Evolutionary conservation across 1,140 invertebrate genomes (phyloP).

Genomic region (Macrocentrus cingulum): DNA sequence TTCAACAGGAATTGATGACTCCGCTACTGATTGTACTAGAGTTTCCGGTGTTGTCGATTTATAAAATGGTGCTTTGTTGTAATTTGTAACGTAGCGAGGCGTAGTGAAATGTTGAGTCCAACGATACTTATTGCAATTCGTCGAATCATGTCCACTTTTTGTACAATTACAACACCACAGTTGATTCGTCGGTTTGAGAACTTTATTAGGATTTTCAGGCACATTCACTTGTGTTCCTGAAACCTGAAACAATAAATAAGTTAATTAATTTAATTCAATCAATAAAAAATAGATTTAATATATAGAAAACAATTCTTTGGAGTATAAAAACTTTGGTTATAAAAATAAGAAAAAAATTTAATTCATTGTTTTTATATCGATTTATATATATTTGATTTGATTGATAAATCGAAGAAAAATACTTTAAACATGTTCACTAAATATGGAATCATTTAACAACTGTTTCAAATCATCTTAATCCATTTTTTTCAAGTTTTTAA

Average conservation of each 20-base stretch:
- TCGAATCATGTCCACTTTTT: slow-evolving; percentile 60
- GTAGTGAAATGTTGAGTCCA: slow-evolving; percentile 48
- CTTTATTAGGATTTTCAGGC: slow-evolving; percentile 27
- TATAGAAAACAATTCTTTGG: slow-evolving; percentile 5
- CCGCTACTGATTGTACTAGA: no score
- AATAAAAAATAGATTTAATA: not conserved
- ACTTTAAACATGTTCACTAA: no score
- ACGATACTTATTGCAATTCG: slow-evolving; percentile 39
- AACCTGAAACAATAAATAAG: slow-evolving; percentile 34
- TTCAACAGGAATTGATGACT: no score
- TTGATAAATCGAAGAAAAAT: no score
- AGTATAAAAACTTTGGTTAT: not conserved
- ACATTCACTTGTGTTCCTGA: slow-evolving; percentile 12
- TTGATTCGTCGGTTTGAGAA: slow-evolving; percentile 45
- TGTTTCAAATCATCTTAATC: no score
- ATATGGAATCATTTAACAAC: no score
- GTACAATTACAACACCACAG: slow-evolving; percentile 67
- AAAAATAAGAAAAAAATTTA: slow-evolving; percentile 5
- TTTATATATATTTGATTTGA: not conserved
- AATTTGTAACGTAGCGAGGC: slow-evolving; percentile 42
- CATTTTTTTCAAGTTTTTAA: no score
- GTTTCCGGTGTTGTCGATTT: not conserved
- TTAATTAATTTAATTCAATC: not conserved
- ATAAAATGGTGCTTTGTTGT: slow-evolving; percentile 31
- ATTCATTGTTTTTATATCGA: slow-evolving; percentile 6